These are phyloP conservation scores for Petrosia ficiformis DNA, from an alignment of 37 sponge, comb jelly and placozoan species.

Conservation along the genomic window DNA sequence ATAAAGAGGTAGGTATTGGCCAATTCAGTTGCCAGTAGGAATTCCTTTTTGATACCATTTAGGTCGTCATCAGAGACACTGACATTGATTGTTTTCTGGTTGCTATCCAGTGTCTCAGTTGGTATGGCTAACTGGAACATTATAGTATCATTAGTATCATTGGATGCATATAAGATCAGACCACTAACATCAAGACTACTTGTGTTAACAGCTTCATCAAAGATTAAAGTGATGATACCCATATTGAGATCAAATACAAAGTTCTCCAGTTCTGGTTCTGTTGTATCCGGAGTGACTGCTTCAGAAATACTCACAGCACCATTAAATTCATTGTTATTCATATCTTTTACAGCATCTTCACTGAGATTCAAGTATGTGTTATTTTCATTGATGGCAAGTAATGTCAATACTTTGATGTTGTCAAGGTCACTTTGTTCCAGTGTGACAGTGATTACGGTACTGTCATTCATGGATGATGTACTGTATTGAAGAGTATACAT, in stretches of 20 bases:
- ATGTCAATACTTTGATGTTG: conserved; percentile 46
- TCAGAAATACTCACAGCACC: background rate
- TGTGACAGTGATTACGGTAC: conserved; percentile 36
- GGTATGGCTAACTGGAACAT: conserved; percentile 25
- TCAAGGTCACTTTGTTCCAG: conserved; percentile 59
- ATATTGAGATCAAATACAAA: conserved; percentile 63
- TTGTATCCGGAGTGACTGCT: conserved; percentile 39
- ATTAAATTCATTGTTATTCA: conserved; percentile 44
- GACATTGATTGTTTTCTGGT: conserved; percentile 52
- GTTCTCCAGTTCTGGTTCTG: conserved; percentile 52
- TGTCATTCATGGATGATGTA: conserved; percentile 38
- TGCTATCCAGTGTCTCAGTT: conserved; percentile 31
- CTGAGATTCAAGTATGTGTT: conserved; percentile 55
- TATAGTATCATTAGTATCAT: conserved; percentile 9
- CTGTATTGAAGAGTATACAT: conserved; percentile 39
- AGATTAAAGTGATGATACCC: conserved; percentile 54
- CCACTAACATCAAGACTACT: conserved; percentile 35
- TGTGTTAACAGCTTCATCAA: conserved; percentile 72
- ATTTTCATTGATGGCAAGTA: conserved; percentile 47
- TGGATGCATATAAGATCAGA: conserved; percentile 42
- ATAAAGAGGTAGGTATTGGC: conserved; percentile 59
- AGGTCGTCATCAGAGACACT: conserved; percentile 60
- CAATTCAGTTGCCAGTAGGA: conserved; percentile 37
- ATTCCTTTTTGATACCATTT: conserved; percentile 68
- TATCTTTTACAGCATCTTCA: conserved; percentile 40